Evolutionary conservation across 2,113 vertebrate species (phyloP).

Genomic region (Taxidea taxus): DNA sequence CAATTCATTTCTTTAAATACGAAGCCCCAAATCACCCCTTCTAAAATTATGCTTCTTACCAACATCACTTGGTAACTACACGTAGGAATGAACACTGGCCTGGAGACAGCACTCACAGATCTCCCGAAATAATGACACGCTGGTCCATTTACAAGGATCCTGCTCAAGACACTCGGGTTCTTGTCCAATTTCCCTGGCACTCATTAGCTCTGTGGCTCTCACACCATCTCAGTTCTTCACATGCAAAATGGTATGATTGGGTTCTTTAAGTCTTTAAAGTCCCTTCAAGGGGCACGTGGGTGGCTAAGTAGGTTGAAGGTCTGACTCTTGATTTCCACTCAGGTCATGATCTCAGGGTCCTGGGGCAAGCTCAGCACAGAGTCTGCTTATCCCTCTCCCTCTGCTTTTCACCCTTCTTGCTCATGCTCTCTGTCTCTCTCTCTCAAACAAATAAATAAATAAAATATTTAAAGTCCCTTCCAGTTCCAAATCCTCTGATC

Average conservation of each 20-base stretch:
- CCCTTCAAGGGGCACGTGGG: neutral
- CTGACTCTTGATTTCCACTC: neutral
- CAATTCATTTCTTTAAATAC: slow-evolving; percentile 57
- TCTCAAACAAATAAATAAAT: neutral
- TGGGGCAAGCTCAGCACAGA: neutral
- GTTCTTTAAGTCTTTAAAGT: neutral
- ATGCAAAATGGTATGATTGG: neutral
- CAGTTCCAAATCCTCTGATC: slow-evolving; percentile 4
- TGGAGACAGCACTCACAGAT: neutral
- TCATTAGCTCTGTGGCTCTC: neutral
- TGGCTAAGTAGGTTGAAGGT: neutral
- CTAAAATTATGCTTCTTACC: slow-evolving; percentile 52
- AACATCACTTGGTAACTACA: neutral
- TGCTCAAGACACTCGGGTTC: neutral
- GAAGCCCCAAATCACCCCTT: neutral
- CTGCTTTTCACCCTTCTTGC: neutral
- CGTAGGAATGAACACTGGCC: neutral
- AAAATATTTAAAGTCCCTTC: neutral
- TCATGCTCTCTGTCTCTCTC: neutral
- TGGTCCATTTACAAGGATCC: neutral
- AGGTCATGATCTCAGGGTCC: neutral
- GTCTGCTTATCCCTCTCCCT: neutral
- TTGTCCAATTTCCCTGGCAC: neutral
- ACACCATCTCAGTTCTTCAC: neutral
- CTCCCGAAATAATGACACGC: neutral